phyloP scores from a whole-genome alignment of 37 sponge, comb jelly and placozoan species.

The Axinella damicornis region DNA sequence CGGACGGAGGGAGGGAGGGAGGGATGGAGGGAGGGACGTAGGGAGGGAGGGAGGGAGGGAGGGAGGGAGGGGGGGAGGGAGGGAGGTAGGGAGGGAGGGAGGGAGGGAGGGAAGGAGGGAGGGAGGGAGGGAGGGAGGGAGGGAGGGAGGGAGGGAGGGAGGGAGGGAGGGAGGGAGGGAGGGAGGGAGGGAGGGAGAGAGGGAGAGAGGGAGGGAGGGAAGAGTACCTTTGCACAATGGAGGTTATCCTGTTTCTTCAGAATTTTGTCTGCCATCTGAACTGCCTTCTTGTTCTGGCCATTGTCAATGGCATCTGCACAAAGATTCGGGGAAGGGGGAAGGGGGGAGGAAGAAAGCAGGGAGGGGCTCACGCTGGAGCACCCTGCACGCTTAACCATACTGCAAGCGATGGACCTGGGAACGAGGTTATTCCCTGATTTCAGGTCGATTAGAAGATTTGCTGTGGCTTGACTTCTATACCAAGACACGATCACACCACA shows the following conservation, averaged over 20 bases:
- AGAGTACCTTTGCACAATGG: constrained; percentile 84
- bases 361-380: no score
- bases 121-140: neutral
- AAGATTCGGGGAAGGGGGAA: no score
- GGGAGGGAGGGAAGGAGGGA: neutral
- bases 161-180: neutral
- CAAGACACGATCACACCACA: no score
- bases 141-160: neutral
- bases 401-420: no score
- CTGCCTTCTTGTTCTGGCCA: constrained; percentile 93
- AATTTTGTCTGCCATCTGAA: constrained; percentile 92
- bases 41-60: neutral
- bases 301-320: constrained; percentile 95
- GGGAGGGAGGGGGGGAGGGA: constrained; percentile 11
- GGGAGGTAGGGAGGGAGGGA: constrained; percentile 9
- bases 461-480: no score
- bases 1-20: neutral
- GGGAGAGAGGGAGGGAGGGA: neutral
- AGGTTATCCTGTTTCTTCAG: constrained; percentile 90
- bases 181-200: neutral
- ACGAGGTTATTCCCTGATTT: no score
- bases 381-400: no score
- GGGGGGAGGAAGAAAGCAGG: no score
- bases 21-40: neutral
- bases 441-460: no score